These are phyloP conservation scores for Sebastes ruberrimus DNA, from an alignment of 2,797 vertebrate species.

Conservation along the genomic window DNA sequence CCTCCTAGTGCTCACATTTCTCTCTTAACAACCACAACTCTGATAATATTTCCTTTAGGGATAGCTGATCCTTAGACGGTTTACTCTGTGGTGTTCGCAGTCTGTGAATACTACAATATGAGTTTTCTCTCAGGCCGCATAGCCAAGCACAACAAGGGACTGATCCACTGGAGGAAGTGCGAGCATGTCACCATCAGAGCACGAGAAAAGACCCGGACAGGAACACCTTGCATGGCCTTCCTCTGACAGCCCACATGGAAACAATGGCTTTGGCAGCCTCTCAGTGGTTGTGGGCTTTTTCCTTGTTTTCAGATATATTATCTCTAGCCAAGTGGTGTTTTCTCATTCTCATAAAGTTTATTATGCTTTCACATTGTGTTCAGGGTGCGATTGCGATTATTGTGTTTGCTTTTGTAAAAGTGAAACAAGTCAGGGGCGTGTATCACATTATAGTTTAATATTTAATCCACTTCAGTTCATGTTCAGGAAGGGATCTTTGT, in stretches of 20 bases:
- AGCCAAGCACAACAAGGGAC: conserved; percentile 68
- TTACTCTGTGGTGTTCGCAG: conserved; percentile 35
- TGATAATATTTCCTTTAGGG: conserved; percentile 55
- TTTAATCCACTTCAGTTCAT: neutral
- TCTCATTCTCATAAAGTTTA: conserved; percentile 12
- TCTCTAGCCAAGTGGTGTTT: neutral
- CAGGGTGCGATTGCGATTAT: neutral
- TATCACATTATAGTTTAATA: neutral
- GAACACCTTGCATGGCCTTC: conserved; percentile 57
- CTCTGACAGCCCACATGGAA: conserved; percentile 47
- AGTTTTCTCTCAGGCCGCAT: conserved; percentile 40
- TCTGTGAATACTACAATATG: conserved; percentile 14
- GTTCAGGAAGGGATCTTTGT: neutral
- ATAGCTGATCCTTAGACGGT: conserved; percentile 45
- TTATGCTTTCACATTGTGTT: neutral
- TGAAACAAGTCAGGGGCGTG: neutral
- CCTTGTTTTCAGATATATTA: conserved; percentile 4
- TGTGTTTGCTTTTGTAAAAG: conserved; percentile 1
- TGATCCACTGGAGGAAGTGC: conserved; percentile 62
- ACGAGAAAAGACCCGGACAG: conserved; percentile 58
- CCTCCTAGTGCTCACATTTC: conserved; percentile 16
- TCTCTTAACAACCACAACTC: conserved; percentile 39
- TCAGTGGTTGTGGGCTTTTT: conserved; percentile 3
- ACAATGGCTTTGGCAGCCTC: conserved; percentile 53
- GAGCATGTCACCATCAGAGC: conserved; percentile 60